A percentile compares a stretch with the other conserved stretches of the same genome.
These are phyloP conservation scores for Drosophila formosana DNA, from an alignment of 2,888 invertebrate genomes.

Conservation along the genomic window DNA sequence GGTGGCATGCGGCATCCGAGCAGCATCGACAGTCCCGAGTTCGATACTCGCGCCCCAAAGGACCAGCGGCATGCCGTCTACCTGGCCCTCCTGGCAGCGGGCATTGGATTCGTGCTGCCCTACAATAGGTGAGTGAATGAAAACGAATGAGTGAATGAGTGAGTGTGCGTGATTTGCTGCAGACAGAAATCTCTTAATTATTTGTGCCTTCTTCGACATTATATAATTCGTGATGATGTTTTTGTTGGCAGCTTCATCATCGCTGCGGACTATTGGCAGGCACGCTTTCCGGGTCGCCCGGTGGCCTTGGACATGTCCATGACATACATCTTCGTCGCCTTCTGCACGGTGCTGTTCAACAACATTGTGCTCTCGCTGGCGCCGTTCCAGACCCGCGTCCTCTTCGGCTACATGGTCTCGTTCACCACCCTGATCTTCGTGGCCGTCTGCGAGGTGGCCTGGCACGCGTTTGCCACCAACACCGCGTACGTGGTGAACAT, in stretches of 20 bases:
- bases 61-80: conserved; percentile 85
- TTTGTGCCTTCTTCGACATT: no score
- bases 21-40: conserved; percentile 84
- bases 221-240: no score
- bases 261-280: conserved; percentile 96
- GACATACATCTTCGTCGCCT: conserved; percentile 95
- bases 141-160: conserved; percentile 24
- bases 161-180: conserved; percentile 1
- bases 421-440: conserved; percentile 93
- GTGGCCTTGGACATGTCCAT: conserved; percentile 97
- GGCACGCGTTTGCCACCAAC: conserved; percentile 91
- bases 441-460: conserved; percentile 93
- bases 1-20: conserved; percentile 71
- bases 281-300: conserved; percentile 92
- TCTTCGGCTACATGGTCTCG: conserved; percentile 94
- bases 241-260: conserved; percentile 91
- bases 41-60: conserved; percentile 84
- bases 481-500: conserved; percentile 94
- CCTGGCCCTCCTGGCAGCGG: conserved; percentile 90
- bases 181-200: no score
- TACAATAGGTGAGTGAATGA: conserved; percentile 92
- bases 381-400: conserved; percentile 92
- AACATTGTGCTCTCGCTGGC: conserved; percentile 93
- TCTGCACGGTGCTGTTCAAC: conserved; percentile 93
- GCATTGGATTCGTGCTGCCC: conserved; percentile 95